Conservation (phyloP, 2,113 vertebrate genomes). For the Mobula birostris region DNA sequence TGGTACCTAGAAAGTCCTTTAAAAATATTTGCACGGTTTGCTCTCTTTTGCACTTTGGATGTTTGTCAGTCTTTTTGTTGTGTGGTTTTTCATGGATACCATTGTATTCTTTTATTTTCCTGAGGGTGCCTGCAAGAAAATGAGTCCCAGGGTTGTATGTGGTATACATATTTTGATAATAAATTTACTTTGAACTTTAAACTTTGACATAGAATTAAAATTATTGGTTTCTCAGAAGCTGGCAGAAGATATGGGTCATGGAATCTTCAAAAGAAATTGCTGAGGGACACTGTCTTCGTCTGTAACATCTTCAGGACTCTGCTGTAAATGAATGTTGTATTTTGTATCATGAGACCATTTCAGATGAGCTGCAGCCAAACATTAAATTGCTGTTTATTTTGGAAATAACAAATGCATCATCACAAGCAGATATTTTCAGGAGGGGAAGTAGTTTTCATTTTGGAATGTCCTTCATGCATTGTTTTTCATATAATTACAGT, state of each 20-base stretch:
- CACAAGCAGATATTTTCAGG: neutral
- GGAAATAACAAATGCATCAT: neutral
- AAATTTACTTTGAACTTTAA: no score
- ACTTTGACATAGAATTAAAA: neutral
- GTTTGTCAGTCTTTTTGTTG: no score
- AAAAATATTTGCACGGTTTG: no score
- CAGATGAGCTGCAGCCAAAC: neutral
- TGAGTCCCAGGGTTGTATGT: no score
- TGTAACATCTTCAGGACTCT: neutral
- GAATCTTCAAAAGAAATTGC: neutral
- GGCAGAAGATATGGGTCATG: neutral
- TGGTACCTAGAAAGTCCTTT: no score
- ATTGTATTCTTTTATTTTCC: no score
- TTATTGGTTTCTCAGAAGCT: neutral
- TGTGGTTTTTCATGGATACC: no score
- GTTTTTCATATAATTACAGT: neutral
- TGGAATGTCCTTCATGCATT: neutral
- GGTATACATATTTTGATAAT: no score
- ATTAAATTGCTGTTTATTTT: constrained; percentile 1
- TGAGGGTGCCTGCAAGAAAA: no score
- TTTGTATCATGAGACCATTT: neutral
- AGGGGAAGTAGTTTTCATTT: neutral
- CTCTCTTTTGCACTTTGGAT: no score
- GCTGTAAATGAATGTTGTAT: neutral
- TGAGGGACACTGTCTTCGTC: neutral